Conservation (phyloP, 2,797 vertebrate species). For the Tragelaphus oryx region DNA sequence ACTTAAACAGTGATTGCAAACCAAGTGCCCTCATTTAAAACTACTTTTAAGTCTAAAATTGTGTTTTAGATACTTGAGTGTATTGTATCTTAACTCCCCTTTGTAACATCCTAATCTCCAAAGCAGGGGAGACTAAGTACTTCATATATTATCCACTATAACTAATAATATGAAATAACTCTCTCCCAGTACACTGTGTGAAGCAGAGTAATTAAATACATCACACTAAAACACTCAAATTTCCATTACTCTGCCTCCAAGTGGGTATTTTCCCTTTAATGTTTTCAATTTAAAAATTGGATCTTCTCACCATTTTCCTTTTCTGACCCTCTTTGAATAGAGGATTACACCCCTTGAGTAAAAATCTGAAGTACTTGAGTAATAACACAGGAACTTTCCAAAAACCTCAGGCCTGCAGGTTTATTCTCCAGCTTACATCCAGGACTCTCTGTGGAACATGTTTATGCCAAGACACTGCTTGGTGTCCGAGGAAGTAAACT, state of each 20-base stretch:
- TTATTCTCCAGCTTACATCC: not conserved
- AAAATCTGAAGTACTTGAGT: not conserved
- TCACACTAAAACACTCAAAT: slow-evolving; percentile 60
- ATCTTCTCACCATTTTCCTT: not conserved
- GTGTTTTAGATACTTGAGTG: slow-evolving; percentile 75
- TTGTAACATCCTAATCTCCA: slow-evolving; percentile 71
- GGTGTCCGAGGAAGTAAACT: not conserved
- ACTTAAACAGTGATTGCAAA: slow-evolving; percentile 77
- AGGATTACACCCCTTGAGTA: not conserved
- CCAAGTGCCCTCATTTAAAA: slow-evolving; percentile 73
- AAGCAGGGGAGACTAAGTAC: slow-evolving; percentile 51
- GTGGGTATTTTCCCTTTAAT: slow-evolving; percentile 53
- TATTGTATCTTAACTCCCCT: slow-evolving; percentile 75
- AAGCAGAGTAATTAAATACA: slow-evolving; percentile 70
- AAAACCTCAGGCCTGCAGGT: not conserved
- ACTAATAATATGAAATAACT: slow-evolving; percentile 66
- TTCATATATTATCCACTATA: slow-evolving; percentile 63
- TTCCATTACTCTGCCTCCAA: slow-evolving; percentile 57
- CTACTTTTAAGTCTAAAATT: slow-evolving; percentile 79
- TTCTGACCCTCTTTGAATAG: not conserved
- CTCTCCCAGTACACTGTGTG: slow-evolving; percentile 40
- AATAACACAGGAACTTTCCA: not conserved
- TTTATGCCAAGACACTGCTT: too few relatives aligned
- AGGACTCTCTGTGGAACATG: not conserved
- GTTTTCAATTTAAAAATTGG: not conserved